Conservation (phyloP, 2,797 vertebrate species). For the Otolemur crassicaudatus region DNA sequence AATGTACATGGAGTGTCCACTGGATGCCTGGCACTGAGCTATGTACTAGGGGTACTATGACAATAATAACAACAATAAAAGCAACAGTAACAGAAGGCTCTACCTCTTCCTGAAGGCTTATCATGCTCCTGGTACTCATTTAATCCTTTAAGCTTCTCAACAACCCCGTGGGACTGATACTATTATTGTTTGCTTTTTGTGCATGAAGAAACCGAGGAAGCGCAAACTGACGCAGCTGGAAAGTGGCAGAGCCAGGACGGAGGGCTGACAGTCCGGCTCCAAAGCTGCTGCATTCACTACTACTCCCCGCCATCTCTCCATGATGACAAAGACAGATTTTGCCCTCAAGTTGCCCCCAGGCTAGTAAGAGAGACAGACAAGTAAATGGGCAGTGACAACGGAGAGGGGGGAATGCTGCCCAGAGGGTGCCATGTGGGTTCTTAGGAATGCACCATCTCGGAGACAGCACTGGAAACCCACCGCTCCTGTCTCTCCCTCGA, state of each 20-base stretch:
- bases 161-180: background rate
- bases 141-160: background rate
- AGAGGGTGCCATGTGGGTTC: accelerated
- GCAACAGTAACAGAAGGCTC: background rate
- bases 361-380: background rate
- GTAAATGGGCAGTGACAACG: background rate
- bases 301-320: background rate
- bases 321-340: background rate
- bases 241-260: background rate
- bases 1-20: background rate
- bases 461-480: accelerated
- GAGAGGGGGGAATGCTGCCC: background rate
- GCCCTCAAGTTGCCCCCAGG: background rate
- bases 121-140: background rate
- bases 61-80: background rate
- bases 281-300: background rate
- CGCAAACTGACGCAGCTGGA: background rate
- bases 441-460: accelerated
- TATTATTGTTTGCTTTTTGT: background rate
- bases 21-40: conserved; percentile 5
- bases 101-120: background rate
- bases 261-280: background rate
- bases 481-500: accelerated
- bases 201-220: background rate
- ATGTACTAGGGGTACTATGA: background rate